A percentile compares a stretch with the other conserved stretches of the same genome.
Evolutionary conservation across 1,140 invertebrate species (phyloP).

Genomic region (Rhyzopertha dominica): DNA sequence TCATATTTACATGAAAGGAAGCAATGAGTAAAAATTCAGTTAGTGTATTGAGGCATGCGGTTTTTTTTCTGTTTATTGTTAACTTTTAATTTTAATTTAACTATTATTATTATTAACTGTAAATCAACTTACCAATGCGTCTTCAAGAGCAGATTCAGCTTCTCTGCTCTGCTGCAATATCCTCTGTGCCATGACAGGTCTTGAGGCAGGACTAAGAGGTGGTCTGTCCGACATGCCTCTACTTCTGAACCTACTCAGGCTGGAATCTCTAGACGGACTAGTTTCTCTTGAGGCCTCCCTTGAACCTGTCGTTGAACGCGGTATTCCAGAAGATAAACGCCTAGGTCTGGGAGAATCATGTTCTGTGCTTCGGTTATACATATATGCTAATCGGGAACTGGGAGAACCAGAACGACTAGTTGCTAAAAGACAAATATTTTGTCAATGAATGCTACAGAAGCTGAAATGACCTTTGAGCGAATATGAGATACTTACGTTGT

Average conservation of each 20-base stretch:
- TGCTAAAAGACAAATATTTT: constrained; percentile 48
- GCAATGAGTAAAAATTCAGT: too few species aligned
- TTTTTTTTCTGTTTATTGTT: too few species aligned
- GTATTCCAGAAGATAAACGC: constrained; percentile 61
- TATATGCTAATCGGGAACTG: constrained; percentile 66
- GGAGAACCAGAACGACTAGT: constrained; percentile 75
- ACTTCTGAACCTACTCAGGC: constrained; percentile 39
- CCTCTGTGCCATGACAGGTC: constrained; percentile 70
- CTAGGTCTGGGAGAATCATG: constrained; percentile 39
- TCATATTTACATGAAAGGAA: too few species aligned
- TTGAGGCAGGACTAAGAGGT: constrained; percentile 48
- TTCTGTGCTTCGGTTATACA: constrained; percentile 55
- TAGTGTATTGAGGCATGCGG: too few species aligned
- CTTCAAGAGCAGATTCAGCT: constrained; percentile 76
- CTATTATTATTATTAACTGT: too few species aligned
- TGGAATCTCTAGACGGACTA: constrained; percentile 53
- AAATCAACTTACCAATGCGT: constrained; percentile 58
- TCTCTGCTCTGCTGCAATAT: constrained; percentile 84
- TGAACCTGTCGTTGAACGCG: constrained; percentile 58
- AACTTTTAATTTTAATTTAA: too few species aligned
- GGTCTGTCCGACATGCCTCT: constrained; percentile 51
- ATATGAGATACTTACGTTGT: constrained; percentile 67
- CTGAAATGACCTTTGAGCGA: constrained; percentile 12
- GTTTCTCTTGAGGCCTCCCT: constrained; percentile 65
- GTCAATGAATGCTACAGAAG: constrained; percentile 12